These are phyloP conservation scores for Bombyx huttoni DNA, from an alignment of 2,888 invertebrate species.

Conservation along the genomic window DNA sequence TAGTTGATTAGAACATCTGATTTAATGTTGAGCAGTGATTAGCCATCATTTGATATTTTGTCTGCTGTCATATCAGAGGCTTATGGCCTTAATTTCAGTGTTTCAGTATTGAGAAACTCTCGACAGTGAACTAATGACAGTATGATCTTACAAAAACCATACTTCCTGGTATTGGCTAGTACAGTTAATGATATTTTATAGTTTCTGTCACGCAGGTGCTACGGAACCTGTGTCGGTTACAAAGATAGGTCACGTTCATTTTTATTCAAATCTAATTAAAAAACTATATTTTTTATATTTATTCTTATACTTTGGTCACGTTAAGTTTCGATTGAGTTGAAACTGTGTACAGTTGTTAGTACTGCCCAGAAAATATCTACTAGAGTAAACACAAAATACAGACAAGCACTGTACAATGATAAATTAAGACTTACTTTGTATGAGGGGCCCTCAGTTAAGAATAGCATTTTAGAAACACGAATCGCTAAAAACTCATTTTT, in stretches of 20 bases:
- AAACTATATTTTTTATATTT: too few relatives aligned
- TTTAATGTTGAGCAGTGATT: neutral
- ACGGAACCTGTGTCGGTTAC: neutral
- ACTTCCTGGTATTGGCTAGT: neutral
- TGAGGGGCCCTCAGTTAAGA: too few relatives aligned
- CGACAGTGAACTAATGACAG: neutral
- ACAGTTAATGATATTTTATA: neutral
- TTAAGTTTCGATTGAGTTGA: too few relatives aligned
- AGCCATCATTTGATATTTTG: neutral
- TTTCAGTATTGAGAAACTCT: neutral
- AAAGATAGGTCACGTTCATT: neutral
- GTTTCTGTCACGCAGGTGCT: neutral
- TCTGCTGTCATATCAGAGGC: neutral
- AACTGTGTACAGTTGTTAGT: too few relatives aligned
- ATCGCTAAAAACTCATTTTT: too few relatives aligned
- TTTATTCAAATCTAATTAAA: neutral
- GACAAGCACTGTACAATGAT: too few relatives aligned
- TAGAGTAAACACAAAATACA: too few relatives aligned
- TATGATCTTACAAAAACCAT: neutral
- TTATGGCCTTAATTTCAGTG: neutral
- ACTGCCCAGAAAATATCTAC: too few relatives aligned
- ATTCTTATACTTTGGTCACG: too few relatives aligned
- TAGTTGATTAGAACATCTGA: neutral
- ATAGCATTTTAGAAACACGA: too few relatives aligned
- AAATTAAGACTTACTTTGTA: too few relatives aligned